Percentiles rank a stretch among this genome's conserved stretches.
Conservation (phyloP, 2,113 vertebrate genomes). For the Axis porcinus region DNA sequence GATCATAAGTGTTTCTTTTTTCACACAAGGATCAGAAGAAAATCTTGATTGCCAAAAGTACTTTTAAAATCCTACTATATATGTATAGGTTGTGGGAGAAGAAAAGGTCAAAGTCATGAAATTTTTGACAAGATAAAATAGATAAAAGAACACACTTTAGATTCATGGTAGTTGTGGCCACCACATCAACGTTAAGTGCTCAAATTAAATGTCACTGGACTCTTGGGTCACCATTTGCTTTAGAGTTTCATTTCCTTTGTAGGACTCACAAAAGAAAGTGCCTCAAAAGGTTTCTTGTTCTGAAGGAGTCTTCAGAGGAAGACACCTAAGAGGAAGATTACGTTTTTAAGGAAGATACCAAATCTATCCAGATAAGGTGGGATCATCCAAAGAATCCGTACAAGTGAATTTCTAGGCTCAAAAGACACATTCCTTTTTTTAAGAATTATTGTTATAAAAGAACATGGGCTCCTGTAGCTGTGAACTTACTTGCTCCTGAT, state of each 20-base stretch:
- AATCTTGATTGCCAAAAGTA: constrained; percentile 72
- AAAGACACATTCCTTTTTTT: not conserved
- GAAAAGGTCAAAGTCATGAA: constrained; percentile 68
- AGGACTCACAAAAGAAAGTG: constrained; percentile 15
- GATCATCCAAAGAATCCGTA: not conserved
- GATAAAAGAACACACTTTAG: constrained; percentile 59
- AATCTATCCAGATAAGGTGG: not conserved
- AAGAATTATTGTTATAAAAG: not conserved
- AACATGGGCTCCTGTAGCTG: no score
- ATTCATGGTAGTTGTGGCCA: constrained; percentile 21
- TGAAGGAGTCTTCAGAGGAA: constrained; percentile 27
- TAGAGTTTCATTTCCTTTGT: constrained; percentile 24
- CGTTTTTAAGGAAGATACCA: constrained; percentile 25
- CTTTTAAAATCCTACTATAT: constrained; percentile 66
- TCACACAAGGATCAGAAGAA: constrained; percentile 68
- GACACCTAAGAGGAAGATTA: not conserved
- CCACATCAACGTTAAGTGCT: not conserved
- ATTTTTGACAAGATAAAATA: constrained; percentile 64
- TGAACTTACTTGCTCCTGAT: not conserved
- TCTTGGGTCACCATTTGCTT: constrained; percentile 30
- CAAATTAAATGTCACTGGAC: constrained; percentile 66
- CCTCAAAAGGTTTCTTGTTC: constrained; percentile 20
- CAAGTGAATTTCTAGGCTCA: not conserved
- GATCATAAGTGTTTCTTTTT: constrained; percentile 71
- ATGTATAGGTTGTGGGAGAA: constrained; percentile 45